These are phyloP conservation scores for Phocides pigmalion DNA, from an alignment of 1,140 invertebrate species.

Conservation along the genomic window DNA sequence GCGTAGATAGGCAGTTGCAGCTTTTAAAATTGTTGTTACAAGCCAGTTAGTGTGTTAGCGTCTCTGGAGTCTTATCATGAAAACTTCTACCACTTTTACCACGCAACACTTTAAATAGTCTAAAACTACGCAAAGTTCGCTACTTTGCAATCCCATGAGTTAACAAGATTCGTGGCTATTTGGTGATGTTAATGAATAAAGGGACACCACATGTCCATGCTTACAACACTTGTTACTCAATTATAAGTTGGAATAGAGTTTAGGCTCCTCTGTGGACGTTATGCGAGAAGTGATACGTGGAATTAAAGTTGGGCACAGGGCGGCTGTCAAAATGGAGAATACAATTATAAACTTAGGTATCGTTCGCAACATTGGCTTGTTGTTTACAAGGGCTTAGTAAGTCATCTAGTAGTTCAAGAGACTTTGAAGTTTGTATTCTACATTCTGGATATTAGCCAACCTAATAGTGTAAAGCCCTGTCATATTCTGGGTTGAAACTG, in stretches of 20 bases:
- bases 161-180: conserved; percentile 19
- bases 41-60: too few relatives aligned
- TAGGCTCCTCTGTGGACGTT: conserved; percentile 24
- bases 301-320: conserved; percentile 24
- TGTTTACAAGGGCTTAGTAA: too few relatives aligned
- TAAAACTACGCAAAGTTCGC: not conserved
- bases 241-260: conserved; percentile 53
- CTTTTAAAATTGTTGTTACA: too few relatives aligned
- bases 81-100: too few relatives aligned
- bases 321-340: conserved; percentile 23
- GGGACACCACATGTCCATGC: conserved; percentile 37
- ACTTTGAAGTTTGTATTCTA: too few relatives aligned
- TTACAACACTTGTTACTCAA: conserved; percentile 47
- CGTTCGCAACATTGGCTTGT: too few relatives aligned
- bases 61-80: not conserved
- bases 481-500: too few relatives aligned
- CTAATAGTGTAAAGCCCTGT: too few relatives aligned
- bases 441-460: too few relatives aligned
- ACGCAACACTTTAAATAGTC: not conserved
- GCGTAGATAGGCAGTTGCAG: too few relatives aligned
- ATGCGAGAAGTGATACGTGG: conserved; percentile 18
- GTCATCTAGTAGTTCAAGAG: too few relatives aligned
- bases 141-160: not conserved
- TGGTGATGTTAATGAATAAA: conserved; percentile 36
- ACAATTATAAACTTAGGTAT: conserved; percentile 27